A percentile compares a stretch with the other conserved stretches of the same genome.
phyloP scores from a whole-genome alignment of 2,113 vertebrate species.

The Dromas ardeola region DNA sequence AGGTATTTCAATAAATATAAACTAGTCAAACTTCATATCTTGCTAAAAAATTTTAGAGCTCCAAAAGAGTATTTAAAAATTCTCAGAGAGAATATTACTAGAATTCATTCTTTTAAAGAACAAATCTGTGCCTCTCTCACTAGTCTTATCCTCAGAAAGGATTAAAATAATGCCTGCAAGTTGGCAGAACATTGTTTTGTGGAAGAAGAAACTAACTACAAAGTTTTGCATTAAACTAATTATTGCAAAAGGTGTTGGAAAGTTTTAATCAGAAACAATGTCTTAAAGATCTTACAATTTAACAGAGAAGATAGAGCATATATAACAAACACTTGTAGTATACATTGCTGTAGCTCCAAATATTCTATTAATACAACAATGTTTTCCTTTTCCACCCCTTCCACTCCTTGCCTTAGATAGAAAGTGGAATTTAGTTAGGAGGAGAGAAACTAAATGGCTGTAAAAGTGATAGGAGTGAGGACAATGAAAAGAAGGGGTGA shows the following conservation, averaged over 20 bases:
- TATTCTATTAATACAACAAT: neutral
- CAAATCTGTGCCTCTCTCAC: neutral
- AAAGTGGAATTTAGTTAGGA: neutral
- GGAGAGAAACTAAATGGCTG: neutral
- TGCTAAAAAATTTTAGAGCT: neutral
- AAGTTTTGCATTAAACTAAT: neutral
- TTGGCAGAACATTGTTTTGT: neutral
- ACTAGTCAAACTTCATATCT: neutral
- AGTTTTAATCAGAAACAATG: neutral
- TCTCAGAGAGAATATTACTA: neutral
- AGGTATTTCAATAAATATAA: neutral
- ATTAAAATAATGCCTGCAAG: neutral
- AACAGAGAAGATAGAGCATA: neutral
- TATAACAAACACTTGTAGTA: neutral
- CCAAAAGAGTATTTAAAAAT: neutral
- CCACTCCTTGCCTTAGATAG: neutral
- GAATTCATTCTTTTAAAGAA: neutral
- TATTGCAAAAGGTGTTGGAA: neutral
- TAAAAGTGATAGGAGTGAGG: neutral
- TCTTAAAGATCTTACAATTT: neutral
- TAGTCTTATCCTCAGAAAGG: neutral
- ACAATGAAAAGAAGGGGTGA: neutral
- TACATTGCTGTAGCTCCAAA: neutral
- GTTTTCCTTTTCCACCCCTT: neutral
- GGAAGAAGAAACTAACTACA: neutral